A percentile compares a stretch with the other conserved stretches of the same genome.
These are phyloP conservation scores for Miniopterus natalensis DNA, from an alignment of 2,113 vertebrate genomes.

Conservation along the genomic window DNA sequence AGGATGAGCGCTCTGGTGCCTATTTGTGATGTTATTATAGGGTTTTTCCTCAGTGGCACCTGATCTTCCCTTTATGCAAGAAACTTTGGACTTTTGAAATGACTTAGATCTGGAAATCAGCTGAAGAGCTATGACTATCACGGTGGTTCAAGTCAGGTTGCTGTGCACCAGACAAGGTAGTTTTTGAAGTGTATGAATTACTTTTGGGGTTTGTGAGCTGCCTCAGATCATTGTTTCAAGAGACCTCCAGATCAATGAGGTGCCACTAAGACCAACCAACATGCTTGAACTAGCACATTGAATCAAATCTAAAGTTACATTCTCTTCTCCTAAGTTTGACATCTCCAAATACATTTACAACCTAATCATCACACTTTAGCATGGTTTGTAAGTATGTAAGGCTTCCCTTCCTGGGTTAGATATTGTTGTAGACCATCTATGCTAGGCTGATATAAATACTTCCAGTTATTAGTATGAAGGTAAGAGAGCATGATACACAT, in stretches of 20 bases:
- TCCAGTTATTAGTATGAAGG: not conserved
- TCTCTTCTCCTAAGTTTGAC: not conserved
- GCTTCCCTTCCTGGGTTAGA: not conserved
- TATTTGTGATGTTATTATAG: not conserved
- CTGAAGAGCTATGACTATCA: not conserved
- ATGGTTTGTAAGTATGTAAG: fast-evolving
- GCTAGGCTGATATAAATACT: not conserved
- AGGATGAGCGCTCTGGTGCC: not conserved
- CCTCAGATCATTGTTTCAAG: not conserved
- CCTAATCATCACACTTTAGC: not conserved
- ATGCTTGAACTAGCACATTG: not conserved
- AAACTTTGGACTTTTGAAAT: slow-evolving; percentile 19
- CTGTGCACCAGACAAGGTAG: not conserved
- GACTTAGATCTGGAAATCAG: not conserved
- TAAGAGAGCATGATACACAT: not conserved
- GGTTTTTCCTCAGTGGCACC: not conserved
- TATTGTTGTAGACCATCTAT: not conserved
- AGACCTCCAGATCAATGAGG: not conserved
- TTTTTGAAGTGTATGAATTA: not conserved
- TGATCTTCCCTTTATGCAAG: not conserved
- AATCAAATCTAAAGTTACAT: not conserved
- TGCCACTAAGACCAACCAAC: not conserved
- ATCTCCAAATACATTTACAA: not conserved
- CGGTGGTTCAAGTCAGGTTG: not conserved
- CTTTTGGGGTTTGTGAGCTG: not conserved